Evolutionary conservation across 1,140 invertebrate species (phyloP), one percentile per base, ranked within the genome.

Genomic region (Drosophila paulistorum): DNA sequence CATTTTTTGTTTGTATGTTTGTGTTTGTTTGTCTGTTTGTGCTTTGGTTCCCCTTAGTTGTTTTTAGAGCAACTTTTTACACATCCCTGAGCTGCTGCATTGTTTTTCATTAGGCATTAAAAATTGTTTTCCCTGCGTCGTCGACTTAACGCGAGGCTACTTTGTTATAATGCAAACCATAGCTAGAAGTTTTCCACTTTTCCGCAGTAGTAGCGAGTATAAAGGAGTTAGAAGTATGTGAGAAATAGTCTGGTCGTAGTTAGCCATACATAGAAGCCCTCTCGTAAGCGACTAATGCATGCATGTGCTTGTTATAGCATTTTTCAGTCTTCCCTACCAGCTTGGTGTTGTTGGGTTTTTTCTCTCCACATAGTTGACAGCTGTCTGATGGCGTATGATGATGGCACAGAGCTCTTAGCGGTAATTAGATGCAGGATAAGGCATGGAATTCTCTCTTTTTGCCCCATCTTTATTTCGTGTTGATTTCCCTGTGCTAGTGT

Each of bases 51-150:
- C 51, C 42, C 57, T 35, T 37, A 39, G 39, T 54, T 70, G 20
- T 67, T 76, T 79, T 72, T 51, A 58, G 48, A 20, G 41, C 61
- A 71, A 65, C 45, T 23, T 74, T 64, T 61, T 68, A 65, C 37
- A 63, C 66, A 68, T 77, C 61, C 63, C 51, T 55, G 26, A 23
- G 54, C 68, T 37, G 59, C 41, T 68, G 75, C 78, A 78, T 78
- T 80, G 78, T 78, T 80, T 80, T 80, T 78, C 71, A 80, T 80
- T 80, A 78, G 71, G 68, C 71, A 74, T 80, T 78, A 74, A 77
- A 78, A 78, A 80, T 80, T 80, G 67, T 80, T 78, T 80, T 80
- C 71, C 71, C 78, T 71, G 74, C 74, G 55, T 77, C 77, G 78
- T 71, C 75, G 71, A 80, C 71, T 80, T 80, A 80, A 74, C 74